Evolutionary conservation across 2,888 invertebrate species (phyloP).

Genomic region (Dyspetes luteomarginatus): DNA sequence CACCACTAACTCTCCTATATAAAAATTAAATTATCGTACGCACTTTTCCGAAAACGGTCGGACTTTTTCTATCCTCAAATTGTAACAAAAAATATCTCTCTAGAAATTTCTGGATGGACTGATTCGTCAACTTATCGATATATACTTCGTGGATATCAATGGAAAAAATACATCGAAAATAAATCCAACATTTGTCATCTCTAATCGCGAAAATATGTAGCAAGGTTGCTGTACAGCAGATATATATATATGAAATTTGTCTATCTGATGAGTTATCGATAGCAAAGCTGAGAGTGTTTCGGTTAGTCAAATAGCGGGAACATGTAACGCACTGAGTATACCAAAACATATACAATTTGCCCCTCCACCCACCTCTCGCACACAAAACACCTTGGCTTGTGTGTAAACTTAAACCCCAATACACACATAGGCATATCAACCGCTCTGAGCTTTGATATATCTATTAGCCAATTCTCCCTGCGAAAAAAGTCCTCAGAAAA

Average conservation of each 20-base stretch:
- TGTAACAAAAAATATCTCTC: conserved; percentile 10
- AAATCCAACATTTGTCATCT: conserved; percentile 51
- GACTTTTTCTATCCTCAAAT: no score
- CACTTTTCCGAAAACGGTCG: no score
- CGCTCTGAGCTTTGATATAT: not conserved
- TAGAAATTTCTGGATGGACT: no score
- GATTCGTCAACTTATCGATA: conserved; percentile 20
- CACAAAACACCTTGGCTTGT: conserved; percentile 30
- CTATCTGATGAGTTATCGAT: conserved; percentile 15
- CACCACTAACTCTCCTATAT: no score
- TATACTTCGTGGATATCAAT: conserved; percentile 46
- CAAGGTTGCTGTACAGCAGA: conserved; percentile 16
- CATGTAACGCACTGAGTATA: conserved; percentile 20
- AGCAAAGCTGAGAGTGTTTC: not conserved
- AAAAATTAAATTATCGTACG: no score
- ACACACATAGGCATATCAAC: not conserved
- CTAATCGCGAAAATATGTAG: conserved; percentile 41
- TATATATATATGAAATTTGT: not conserved
- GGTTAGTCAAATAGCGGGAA: conserved; percentile 22
- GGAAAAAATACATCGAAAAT: not conserved
- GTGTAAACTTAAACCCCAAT: not conserved
- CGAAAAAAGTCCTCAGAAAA: not conserved
- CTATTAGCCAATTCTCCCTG: conserved; percentile 24
- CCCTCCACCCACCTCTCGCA: not conserved
- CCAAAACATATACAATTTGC: conserved; percentile 1